Base-by-base conservation (phyloP, 1,140 invertebrate genomes). In the Tyrophagus putrescentiae region DNA sequence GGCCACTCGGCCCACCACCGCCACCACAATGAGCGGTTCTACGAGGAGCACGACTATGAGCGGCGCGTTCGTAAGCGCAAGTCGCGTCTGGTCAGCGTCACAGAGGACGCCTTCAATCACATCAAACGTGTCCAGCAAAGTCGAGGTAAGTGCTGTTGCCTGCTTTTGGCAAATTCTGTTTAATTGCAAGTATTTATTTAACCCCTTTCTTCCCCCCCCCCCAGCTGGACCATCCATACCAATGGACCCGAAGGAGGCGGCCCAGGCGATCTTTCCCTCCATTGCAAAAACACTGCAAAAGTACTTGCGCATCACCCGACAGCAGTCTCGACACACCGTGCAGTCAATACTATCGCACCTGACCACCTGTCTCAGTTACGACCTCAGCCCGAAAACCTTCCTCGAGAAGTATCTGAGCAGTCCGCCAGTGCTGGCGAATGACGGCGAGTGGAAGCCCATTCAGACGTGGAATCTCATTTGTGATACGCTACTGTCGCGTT, bases 1-100 rank as follows among this genome's bases (percentile, higher is more conserved):
- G 42, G 28, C 9, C 42, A 60, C 39, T 50, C 81, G 5, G 79
- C 80, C 0, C 81, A 5, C 36, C 61, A 62, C 56, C 4, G 86
- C 31, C 32, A 87, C 67, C 92, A 96, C 73, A 96, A 96, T 72
- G 93, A 97, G 72, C 77, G 90, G 18, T 96, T 97, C 71, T 94
- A 97, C 70, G 92, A 96, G 72, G 92, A 98, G 72, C 86, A 93
- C 69, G 93, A 98, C 72, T 94, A 94, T 69, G 92, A 95, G 65
- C 76, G 91, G 48, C 76, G 93, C 45, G 88, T 98, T 18, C 79
- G 85, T 59, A 98, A 97, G 71, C 75, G 94, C 0, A 79, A 82
- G 66, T 89, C 91, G 2, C 75, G 93, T 21, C 75, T 98, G 1
- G 80, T 95, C 16, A 86, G 86, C 7, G 90, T 92, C 1, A 84